Base-by-base conservation (phyloP, 2,113 vertebrate species). In the Pristiophorus japonicus region DNA sequence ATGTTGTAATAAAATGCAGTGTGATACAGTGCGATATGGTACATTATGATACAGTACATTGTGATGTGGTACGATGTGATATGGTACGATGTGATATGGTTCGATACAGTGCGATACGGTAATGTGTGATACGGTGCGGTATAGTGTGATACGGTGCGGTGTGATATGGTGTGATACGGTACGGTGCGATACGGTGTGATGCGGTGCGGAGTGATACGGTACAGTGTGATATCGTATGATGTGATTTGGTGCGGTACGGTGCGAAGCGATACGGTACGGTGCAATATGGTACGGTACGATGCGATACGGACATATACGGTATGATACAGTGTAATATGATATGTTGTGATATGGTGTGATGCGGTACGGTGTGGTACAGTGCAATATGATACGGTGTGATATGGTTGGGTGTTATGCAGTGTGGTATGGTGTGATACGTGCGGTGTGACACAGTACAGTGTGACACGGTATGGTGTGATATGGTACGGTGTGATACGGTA, bases 41-140 rank as follows among this genome's bases (percentile, higher is more conserved):
- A 3, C 65, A 66, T 1, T 22, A 66, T 16, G 1, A 3, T 22
- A n/a, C n/a, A n/a, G n/a, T n/a, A n/a, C n/a, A n/a, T n/a, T n/a
- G n/a, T n/a, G n/a, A n/a, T n/a, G n/a, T 16, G 6, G 81, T 85
- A 20, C 14, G 38, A 20, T 66, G 14, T 45, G 42, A 45, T 85
- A 22, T 14, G 16, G 34, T 75, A 30, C 27, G 30, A 10, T 66
- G 22, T 66, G n/a, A n/a, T n/a, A n/a, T n/a, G n/a, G n/a, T n/a
- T n/a, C n/a, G n/a, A n/a, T n/a, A n/a, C n/a, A n/a, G 73, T 75
- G 73, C 30, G 3, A 12, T 42, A 42, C n/a, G 42, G 14, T 84
- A 3, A 3, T 3, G 38, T 42, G 3, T n/a, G 1, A 0, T 18
- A 14, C 10, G 18, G n/a, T 38, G 5, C 34, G 16, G 0, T 73